Conservation (phyloP, 2,888 invertebrate species). For the Amphiduros pacificus region DNA sequence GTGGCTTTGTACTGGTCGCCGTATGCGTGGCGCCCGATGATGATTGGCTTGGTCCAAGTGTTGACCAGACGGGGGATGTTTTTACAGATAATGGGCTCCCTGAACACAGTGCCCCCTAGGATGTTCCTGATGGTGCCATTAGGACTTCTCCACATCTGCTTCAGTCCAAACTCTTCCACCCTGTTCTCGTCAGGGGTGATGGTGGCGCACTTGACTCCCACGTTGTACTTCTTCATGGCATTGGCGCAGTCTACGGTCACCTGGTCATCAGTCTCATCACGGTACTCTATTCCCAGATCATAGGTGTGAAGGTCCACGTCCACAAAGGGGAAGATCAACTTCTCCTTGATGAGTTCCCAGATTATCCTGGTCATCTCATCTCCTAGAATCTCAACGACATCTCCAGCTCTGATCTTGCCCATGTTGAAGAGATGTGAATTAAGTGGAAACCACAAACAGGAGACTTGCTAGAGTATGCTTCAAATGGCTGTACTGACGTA, state of each 20-base stretch:
- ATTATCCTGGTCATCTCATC: constrained; percentile 74
- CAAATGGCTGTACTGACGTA: no score
- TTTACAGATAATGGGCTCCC: constrained; percentile 66
- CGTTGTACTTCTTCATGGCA: constrained; percentile 94
- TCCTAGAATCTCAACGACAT: constrained; percentile 63
- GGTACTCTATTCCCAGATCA: constrained; percentile 92
- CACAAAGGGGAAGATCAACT: constrained; percentile 92
- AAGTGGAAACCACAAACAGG: no score
- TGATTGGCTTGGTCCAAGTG: constrained; percentile 94
- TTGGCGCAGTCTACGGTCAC: constrained; percentile 96
- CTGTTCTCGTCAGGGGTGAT: constrained; percentile 97
- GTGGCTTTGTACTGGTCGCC: constrained; percentile 85
- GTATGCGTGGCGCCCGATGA: constrained; percentile 88
- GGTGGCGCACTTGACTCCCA: constrained; percentile 97
- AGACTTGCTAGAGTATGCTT: no score
- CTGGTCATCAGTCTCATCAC: constrained; percentile 91
- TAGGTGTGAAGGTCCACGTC: constrained; percentile 91
- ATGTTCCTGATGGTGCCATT: constrained; percentile 67
- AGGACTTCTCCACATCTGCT: constrained; percentile 66
- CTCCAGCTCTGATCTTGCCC: no score
- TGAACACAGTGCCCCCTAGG: constrained; percentile 64
- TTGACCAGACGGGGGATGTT: constrained; percentile 93
- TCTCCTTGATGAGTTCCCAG: constrained; percentile 97
- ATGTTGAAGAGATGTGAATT: no score
- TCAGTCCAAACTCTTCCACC: constrained; percentile 72